Conservation (phyloP, 2,888 invertebrate genomes). For the Netelia melanura region DNA sequence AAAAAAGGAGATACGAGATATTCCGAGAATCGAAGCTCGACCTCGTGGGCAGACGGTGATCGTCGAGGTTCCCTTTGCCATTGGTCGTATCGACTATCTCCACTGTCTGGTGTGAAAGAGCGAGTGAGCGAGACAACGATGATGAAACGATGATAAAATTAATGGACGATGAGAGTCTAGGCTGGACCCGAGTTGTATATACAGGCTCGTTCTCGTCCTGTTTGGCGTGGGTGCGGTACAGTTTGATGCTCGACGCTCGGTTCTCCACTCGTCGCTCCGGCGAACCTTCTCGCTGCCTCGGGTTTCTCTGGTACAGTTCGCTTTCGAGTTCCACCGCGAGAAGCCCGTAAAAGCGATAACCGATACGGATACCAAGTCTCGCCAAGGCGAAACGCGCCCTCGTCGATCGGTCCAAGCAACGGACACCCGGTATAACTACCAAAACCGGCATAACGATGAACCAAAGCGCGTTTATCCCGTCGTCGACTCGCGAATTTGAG, state of each 20-base stretch:
- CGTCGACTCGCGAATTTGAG: slow-evolving; percentile 24
- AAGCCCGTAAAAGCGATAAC: slow-evolving; percentile 4
- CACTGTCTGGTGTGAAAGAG: slow-evolving; percentile 7
- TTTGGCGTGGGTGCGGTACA: slow-evolving; percentile 67
- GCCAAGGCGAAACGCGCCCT: neutral
- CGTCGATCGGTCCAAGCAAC: slow-evolving; percentile 7
- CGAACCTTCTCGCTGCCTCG: slow-evolving; percentile 36
- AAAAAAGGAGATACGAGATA: neutral
- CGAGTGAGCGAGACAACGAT: slow-evolving; percentile 34
- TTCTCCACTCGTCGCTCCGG: slow-evolving; percentile 35
- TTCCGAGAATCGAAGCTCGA: slow-evolving; percentile 4
- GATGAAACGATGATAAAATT: slow-evolving; percentile 35
- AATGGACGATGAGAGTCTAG: slow-evolving; percentile 50
- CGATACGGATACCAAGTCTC: no score
- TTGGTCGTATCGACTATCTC: slow-evolving; percentile 10
- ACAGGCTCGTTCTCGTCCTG: slow-evolving; percentile 42
- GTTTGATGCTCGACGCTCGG: slow-evolving; percentile 47
- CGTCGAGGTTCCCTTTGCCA: neutral
- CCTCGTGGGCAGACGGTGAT: neutral
- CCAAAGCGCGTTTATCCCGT: neutral
- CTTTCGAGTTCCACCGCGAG: slow-evolving; percentile 29
- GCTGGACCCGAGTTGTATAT: slow-evolving; percentile 35
- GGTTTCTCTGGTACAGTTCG: slow-evolving; percentile 58
- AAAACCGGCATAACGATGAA: no score
- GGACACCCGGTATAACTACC: neutral